These are phyloP conservation scores for Drosophila ambigua DNA, from an alignment of 1,140 invertebrate genomes.

Conservation along the genomic window DNA sequence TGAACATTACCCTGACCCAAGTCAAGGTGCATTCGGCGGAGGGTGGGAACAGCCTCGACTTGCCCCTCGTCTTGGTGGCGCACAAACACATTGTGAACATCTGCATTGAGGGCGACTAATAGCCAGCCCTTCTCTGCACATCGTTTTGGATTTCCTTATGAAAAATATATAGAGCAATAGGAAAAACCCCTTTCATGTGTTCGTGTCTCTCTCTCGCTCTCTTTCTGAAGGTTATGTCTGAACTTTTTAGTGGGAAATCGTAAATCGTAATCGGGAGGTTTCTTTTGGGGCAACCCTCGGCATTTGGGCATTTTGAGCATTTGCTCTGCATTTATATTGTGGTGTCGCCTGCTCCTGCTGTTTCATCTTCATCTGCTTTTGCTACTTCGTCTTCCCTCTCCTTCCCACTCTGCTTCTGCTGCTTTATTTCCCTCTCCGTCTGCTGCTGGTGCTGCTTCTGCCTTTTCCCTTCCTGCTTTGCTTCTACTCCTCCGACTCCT, in stretches of 20 bases:
- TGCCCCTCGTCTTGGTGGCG: too few relatives aligned
- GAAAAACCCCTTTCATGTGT: too few relatives aligned
- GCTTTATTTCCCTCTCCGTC: background rate
- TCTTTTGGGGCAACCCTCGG: slow-evolving; percentile 13
- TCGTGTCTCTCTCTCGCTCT: background rate
- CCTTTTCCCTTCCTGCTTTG: background rate
- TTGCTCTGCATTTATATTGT: slow-evolving; percentile 35
- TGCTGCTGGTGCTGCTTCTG: background rate
- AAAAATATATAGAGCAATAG: too few relatives aligned
- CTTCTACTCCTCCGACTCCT: background rate
- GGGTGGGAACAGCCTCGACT: too few relatives aligned
- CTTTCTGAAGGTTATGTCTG: too few relatives aligned
- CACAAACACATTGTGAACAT: too few relatives aligned
- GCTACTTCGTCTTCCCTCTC: background rate
- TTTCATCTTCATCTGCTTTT: background rate
- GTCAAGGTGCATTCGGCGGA: too few relatives aligned
- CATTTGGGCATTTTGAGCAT: background rate
- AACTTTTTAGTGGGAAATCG: too few relatives aligned
- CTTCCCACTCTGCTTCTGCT: background rate
- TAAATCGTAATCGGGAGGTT: background rate
- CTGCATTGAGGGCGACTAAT: too few relatives aligned
- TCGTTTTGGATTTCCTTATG: too few relatives aligned
- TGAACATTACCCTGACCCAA: too few relatives aligned
- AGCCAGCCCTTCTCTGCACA: too few relatives aligned
- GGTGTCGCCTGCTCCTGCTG: slow-evolving; percentile 1